Conservation (phyloP, 2,113 vertebrate genomes). For the Galeopterus variegatus region DNA sequence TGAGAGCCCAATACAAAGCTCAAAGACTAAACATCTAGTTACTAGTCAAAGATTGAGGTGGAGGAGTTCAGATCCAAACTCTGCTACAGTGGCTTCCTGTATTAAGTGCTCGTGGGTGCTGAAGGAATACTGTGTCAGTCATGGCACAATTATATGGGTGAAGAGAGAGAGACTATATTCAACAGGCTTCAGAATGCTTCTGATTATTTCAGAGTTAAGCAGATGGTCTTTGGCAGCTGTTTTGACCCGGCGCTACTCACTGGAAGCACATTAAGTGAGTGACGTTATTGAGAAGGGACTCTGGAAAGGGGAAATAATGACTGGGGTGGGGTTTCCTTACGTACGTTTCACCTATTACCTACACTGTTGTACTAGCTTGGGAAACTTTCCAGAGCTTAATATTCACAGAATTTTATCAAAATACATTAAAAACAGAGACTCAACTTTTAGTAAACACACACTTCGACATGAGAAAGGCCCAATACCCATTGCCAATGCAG, state of each 20-base stretch:
- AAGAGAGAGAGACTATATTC: background rate
- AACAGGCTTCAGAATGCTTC: background rate
- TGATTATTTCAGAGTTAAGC: background rate
- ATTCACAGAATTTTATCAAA: slow-evolving; percentile 54
- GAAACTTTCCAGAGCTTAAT: background rate
- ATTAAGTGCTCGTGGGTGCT: background rate
- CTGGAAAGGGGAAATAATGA: background rate
- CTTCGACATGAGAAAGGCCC: slow-evolving; percentile 10
- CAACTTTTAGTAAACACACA: slow-evolving; percentile 21
- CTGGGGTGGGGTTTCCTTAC: background rate
- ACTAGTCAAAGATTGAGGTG: background rate
- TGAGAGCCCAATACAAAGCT: background rate
- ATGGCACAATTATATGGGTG: background rate
- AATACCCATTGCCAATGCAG: background rate
- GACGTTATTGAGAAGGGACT: background rate
- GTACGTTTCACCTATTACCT: background rate
- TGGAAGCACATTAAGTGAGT: background rate
- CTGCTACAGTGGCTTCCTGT: background rate
- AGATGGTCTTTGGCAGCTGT: background rate
- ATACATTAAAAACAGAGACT: slow-evolving; percentile 40
- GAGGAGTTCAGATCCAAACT: background rate
- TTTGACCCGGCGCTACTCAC: background rate
- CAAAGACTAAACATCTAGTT: background rate
- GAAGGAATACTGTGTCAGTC: background rate
- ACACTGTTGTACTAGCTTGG: background rate